Conservation (phyloP, 2,113 vertebrate genomes). For the Apus apus region DNA sequence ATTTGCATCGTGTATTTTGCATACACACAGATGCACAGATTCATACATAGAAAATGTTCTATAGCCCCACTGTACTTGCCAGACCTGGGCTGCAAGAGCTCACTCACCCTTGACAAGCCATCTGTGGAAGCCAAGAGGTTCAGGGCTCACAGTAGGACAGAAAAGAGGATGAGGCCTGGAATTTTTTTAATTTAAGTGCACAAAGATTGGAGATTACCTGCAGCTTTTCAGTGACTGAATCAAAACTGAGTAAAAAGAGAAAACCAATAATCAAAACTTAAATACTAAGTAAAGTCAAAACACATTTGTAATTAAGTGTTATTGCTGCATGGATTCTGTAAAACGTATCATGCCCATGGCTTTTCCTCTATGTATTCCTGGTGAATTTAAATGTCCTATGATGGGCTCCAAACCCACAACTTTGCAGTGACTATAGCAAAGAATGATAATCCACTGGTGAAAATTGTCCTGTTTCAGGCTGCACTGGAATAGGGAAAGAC, state of each 20-base stretch:
- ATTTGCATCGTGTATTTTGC: not conserved
- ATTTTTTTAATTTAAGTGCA: not conserved
- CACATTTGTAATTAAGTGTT: not conserved
- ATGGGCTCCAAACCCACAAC: not conserved
- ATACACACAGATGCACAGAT: rapidly evolving
- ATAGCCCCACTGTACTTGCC: not conserved
- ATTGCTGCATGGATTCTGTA: not conserved
- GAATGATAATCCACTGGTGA: not conserved
- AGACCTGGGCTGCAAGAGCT: not conserved
- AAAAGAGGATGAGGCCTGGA: not conserved
- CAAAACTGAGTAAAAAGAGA: not conserved
- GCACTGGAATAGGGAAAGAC: not conserved
- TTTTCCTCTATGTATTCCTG: not conserved
- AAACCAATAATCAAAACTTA: not conserved
- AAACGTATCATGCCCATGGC: not conserved
- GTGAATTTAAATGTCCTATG: not conserved
- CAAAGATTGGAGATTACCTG: not conserved
- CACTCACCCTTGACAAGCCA: rapidly evolving
- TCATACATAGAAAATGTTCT: not conserved
- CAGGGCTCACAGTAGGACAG: not conserved
- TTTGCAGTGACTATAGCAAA: not conserved
- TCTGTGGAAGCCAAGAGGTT: not conserved
- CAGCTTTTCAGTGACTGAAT: not conserved
- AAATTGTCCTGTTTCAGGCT: not conserved
- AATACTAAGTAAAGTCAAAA: not conserved